Evolutionary conservation across 2,797 vertebrate species (phyloP), one percentile per base, ranked within the genome.

Genomic region (Lepus townsendii): DNA sequence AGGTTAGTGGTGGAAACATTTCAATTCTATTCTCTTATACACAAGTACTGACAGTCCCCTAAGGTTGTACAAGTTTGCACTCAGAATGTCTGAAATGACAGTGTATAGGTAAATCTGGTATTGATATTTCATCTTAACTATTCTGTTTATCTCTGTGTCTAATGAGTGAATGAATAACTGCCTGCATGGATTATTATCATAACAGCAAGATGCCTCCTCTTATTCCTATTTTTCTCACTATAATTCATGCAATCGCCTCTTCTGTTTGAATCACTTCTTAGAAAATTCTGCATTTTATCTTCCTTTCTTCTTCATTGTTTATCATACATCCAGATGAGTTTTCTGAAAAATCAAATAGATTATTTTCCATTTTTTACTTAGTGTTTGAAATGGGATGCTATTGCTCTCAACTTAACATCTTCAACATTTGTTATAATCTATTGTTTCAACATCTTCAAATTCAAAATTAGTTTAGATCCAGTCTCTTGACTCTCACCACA

Each of bases 281-380:
- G 14, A 77, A 77, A 69, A 71, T 32, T 26, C 63, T 24, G 0
- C 69, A n/a, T 38, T 72, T 50, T 52, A 54, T 71, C 54, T 83
- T n/a, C 4, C 13, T 16, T 3, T 84, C 63, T 52, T 26, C 38
- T 38, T 57, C 20, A 63, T 78, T 42, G 1, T 78, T 71, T 20
- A 54, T 77, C 20, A n/a, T 27, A 5, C 27, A 89, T 35, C 13
- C 3, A n/a, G 19, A 24, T 24, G 11, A 7, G 38, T 10, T 77
- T 54, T 63, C 42, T 27, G 30, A 83, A 38, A 78, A 84, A 71
- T 89, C 65, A 78, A 84, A 47, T 83, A 71, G 62, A 78, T 66
- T 8, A 66, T 83, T 82, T 63, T 1, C 35, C 30, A 72, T 5
- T 83, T 50, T 13, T 4, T 66, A 35, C 2, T 26, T 50, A 78